Percentiles rank a stretch among this genome's conserved stretches.
phyloP scores from a whole-genome alignment of 2,797 vertebrate species.

The Cygnus olor region DNA sequence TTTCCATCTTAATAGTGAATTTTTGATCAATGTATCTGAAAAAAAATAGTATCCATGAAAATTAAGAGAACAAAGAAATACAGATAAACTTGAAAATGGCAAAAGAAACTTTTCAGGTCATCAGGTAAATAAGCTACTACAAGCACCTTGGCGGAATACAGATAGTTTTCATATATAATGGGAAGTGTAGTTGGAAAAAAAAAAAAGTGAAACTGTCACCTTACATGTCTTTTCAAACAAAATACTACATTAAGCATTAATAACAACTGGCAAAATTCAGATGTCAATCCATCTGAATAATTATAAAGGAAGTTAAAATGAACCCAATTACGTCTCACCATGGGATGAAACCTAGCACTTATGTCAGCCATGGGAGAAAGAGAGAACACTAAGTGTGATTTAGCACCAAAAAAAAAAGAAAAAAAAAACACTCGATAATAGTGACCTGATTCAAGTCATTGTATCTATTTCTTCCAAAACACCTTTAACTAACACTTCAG shows the following conservation, averaged over 20 bases:
- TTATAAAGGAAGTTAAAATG: not conserved
- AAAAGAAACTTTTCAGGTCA: constrained; percentile 14
- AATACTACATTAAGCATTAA: not conserved
- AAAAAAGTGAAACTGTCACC: not conserved
- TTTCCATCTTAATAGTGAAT: not conserved
- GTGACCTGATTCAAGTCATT: not conserved
- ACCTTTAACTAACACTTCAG: not conserved
- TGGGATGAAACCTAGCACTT: not conserved
- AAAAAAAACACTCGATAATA: not conserved
- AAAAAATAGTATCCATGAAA: constrained; percentile 16
- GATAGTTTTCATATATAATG: not conserved
- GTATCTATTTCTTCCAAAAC: not conserved
- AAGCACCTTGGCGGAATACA: not conserved
- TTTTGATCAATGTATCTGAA: constrained; percentile 26
- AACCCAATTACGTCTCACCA: not conserved
- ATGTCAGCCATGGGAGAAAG: too few species aligned
- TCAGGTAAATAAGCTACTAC: not conserved
- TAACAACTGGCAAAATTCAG: not conserved
- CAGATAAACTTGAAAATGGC: not conserved
- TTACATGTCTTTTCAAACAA: not conserved
- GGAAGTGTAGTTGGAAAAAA: not conserved
- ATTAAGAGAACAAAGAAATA: constrained; percentile 5
- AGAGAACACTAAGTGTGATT: not conserved
- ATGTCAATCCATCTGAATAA: not conserved
- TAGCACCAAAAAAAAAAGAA: not conserved